Evolutionary conservation across 2,888 invertebrate species (phyloP), one percentile per base, ranked within the genome.

Genomic region (Branchellion lobata): DNA sequence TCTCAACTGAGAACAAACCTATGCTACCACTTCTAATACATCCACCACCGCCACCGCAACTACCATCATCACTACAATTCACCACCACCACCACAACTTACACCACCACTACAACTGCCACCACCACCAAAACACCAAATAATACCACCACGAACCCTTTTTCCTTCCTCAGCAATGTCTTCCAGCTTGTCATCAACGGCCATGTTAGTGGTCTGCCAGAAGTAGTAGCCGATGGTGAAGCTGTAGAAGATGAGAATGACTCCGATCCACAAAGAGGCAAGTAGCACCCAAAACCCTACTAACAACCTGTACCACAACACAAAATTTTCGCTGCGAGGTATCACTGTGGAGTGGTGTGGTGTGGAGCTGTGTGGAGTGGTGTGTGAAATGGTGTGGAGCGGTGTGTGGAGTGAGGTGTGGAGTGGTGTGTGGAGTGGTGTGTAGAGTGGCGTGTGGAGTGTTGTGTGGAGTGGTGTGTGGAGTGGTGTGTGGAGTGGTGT

Each of bases 231-330:
- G 24, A 77, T 8, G 18, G 2, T 0, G 24, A 5, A 24, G 36
- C 61, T 77, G 65, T 57, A 77, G 33, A 61, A 53, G 24, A 31
- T 27, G 5, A 77, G 61, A 33, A 77, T 61, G 0, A 61, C 61
- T 0, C 21, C 34, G 18, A 77, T 31, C 77, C 77, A 77, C 61
- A 77, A 33, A 34, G 57, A 33, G 33, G 77, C 77, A n/a, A 77
- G 27, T 18, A 77, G 14, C 5, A 77, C 21, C 77, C 77, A 77
- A 5, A 77, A 34, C 1, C 65, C 61, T 14, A 77, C 31, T n/a
- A 61, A 77, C 77, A 77, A 61, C 53, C 77, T 51, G 34, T 77
- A 77, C 77, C 77, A 77, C 29, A 61, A 11, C n/a, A 77, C 61
- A 65, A 77, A 77, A 29, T 77, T 65, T 65, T 77, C 77, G 14